phyloP scores from a whole-genome alignment of 2,797 vertebrate species.

The Coreius guichenoti region DNA sequence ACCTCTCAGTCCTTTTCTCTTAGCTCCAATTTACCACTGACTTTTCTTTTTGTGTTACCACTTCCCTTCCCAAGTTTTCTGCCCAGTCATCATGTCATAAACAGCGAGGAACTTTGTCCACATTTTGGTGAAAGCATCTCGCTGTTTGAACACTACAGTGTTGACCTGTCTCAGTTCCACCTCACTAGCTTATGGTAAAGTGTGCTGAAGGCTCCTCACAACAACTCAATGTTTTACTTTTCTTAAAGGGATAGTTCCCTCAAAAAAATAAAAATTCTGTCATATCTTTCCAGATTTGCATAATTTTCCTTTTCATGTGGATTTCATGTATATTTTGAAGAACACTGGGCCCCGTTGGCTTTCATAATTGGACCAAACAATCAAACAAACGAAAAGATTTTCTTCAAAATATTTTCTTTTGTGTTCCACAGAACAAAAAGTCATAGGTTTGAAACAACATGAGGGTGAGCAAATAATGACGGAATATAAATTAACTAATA shows the following conservation, averaged over 20 bases:
- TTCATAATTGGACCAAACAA: background rate
- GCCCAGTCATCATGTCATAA: slow-evolving; percentile 4
- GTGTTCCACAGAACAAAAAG: background rate
- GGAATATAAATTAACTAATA: background rate
- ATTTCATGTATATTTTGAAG: background rate
- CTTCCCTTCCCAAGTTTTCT: background rate
- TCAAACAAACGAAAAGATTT: background rate
- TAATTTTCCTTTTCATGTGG: background rate
- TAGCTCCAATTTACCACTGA: background rate
- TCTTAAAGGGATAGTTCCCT: background rate
- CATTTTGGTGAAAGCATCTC: background rate
- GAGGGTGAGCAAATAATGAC: background rate
- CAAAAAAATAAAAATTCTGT: background rate
- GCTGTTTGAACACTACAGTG: slow-evolving; percentile 7
- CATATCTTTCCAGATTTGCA: background rate
- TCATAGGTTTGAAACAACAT: background rate
- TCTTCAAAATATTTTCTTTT: background rate
- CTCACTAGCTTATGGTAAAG: background rate
- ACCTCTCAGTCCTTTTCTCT: background rate
- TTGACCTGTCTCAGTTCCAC: background rate
- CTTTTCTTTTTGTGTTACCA: background rate
- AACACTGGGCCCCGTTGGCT: background rate
- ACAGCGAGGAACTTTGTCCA: background rate
- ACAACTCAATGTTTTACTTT: background rate
- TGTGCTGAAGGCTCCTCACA: slow-evolving; percentile 16